Conservation (phyloP, 2,888 invertebrate species). For the Nemotelus nigrinus region DNA sequence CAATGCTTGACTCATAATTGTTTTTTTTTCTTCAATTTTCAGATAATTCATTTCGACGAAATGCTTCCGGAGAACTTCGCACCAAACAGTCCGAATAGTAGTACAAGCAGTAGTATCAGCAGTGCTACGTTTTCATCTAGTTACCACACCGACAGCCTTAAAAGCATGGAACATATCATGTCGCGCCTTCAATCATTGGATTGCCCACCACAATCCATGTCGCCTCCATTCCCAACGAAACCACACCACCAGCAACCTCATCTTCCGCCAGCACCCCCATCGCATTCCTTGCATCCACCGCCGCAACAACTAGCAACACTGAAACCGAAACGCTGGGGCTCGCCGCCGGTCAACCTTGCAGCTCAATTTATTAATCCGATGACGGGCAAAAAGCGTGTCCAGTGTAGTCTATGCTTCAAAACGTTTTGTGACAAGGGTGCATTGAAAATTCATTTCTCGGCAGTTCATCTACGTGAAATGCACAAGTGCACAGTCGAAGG, state of each 20-base stretch:
- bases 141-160: slow-evolving; percentile 44
- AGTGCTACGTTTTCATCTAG: background rate
- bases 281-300: background rate
- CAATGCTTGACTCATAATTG: too few species aligned
- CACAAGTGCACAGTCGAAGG: slow-evolving; percentile 98
- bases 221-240: slow-evolving; percentile 54
- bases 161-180: slow-evolving; percentile 62
- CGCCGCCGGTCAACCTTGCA: slow-evolving; percentile 80
- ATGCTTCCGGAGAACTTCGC: slow-evolving; percentile 48
- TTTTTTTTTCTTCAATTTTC: background rate
- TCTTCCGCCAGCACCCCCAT: slow-evolving; percentile 55
- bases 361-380: slow-evolving; percentile 87
- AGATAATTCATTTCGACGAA: slow-evolving; percentile 28
- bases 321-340: slow-evolving; percentile 71
- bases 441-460: slow-evolving; percentile 97
- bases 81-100: background rate
- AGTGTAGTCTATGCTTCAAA: slow-evolving; percentile 96
- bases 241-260: slow-evolving; percentile 57
- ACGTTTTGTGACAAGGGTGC: slow-evolving; percentile 99
- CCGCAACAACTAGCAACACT: slow-evolving; percentile 41
- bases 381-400: slow-evolving; percentile 94
- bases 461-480: slow-evolving; percentile 97
- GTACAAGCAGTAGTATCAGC: slow-evolving; percentile 6
- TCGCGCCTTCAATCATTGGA: slow-evolving; percentile 54
- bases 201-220: slow-evolving; percentile 50